These are phyloP conservation scores for Zophobas morio DNA, from an alignment of 1,140 invertebrate species.

Conservation along the genomic window DNA sequence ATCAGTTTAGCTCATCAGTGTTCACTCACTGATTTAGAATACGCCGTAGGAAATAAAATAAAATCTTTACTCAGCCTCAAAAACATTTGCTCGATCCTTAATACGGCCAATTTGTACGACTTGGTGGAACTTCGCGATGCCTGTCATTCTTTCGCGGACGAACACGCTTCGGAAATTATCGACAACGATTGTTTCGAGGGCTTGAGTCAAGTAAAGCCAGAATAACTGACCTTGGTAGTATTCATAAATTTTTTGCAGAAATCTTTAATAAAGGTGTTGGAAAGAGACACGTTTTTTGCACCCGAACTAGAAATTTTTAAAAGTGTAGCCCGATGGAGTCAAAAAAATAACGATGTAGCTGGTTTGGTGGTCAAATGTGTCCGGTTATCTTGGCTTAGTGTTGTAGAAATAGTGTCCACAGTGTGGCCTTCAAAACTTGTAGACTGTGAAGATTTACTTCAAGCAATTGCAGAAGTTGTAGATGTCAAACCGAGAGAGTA, in stretches of 20 bases:
- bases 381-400: not conserved
- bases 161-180: too few species aligned
- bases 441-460: not conserved
- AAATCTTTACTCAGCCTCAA: too few species aligned
- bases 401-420: not conserved
- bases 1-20: too few species aligned
- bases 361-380: not conserved
- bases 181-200: not conserved
- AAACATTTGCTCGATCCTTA: too few species aligned
- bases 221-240: not conserved
- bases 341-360: not conserved
- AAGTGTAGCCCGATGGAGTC: not conserved
- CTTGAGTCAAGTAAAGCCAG: not conserved
- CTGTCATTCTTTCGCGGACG: too few species aligned
- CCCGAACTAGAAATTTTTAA: slow-evolving; percentile 1
- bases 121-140: too few species aligned
- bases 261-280: not conserved
- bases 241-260: not conserved
- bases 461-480: not conserved
- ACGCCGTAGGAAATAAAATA: too few species aligned
- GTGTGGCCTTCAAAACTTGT: not conserved
- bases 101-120: too few species aligned
- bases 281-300: slow-evolving; percentile 3
- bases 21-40: too few species aligned
- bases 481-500: not conserved